Evolutionary conservation across 2,797 vertebrate species (phyloP), one percentile per base, ranked within the genome.

Genomic region (Neomorphus geoffroyi): DNA sequence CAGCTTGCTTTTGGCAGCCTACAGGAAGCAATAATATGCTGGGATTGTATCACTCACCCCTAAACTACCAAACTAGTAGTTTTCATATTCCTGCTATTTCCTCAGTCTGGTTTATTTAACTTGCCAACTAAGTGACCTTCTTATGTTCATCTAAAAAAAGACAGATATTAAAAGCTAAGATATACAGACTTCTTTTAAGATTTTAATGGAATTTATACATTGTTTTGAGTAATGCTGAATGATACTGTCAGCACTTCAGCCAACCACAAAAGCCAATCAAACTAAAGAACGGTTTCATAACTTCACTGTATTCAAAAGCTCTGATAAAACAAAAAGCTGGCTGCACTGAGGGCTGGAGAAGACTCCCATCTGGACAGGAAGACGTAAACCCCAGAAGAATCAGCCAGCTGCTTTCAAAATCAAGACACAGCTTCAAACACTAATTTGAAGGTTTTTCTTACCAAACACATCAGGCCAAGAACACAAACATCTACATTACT

Each of bases 351-450:
- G 73, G 90, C 45, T 82, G 95, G 77, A 93, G 91, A 92, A 96
- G 96, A 96, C 57, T 98, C 97, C 96, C 92, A 95, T 74, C 88
- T 96, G 94, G 88, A 82, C 88, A 96, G 94, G 93, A 96, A 96
- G 94, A 96, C 6, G 27, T 79, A 80, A 96, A 93, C 91, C 74
- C 85, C 93, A 95, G 77, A 97, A 93, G 81, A 88, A 81, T 56
- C 80, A 88, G 77, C 85, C 94, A 95, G 94, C 89, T 94, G 83
- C 92, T 94, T 94, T 82, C 66, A 90, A 67, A 89, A 86, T 3
- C 4, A 56, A 95, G 91, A 61, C 7, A 89, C 45, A 75, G 62
- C 24, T 77, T 94, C 57, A 65, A 83, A 72, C 21, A 11, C 26
- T 28, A 33, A 57, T 46, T 24, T 43, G 69, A 70, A 82, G 61